Evolutionary conservation across 2,797 vertebrate genomes (phyloP).

Genomic region (Poeciliopsis presidionis): DNA sequence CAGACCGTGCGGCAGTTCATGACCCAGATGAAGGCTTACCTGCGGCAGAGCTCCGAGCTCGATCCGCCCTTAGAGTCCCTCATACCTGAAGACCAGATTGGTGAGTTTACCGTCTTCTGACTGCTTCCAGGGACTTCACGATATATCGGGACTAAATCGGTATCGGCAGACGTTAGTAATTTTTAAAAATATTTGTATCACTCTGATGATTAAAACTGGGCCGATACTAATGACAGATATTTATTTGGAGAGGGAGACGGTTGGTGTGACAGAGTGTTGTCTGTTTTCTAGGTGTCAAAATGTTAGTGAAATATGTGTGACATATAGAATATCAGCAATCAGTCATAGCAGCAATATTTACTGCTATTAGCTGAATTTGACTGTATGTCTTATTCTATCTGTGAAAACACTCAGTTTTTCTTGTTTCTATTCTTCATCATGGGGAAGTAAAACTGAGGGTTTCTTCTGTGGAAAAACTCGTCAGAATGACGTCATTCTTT

Average conservation of each 20-base stretch:
- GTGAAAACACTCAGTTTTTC: slow-evolving; percentile 13
- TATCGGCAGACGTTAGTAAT: no score
- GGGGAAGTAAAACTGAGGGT: slow-evolving; percentile 19
- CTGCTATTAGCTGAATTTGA: neutral
- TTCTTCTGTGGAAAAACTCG: neutral
- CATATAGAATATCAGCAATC: no score
- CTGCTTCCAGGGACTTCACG: no score
- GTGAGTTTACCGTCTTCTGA: slow-evolving; percentile 80
- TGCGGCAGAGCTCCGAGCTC: slow-evolving; percentile 93
- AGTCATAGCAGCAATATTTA: neutral
- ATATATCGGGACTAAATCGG: no score
- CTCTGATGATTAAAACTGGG: no score
- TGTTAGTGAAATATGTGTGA: no score
- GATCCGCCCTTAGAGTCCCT: slow-evolving; percentile 94
- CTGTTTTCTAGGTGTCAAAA: no score
- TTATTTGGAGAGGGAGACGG: no score
- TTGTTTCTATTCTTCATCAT: slow-evolving; percentile 8
- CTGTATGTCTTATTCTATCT: neutral
- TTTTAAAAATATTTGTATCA: no score
- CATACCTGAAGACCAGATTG: slow-evolving; percentile 95
- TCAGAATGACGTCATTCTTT: neutral
- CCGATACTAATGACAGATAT: no score
- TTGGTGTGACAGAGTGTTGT: no score
- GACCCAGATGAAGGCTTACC: slow-evolving; percentile 97
- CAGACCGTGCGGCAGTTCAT: slow-evolving; percentile 96